Evolutionary conservation across 2,888 invertebrate genomes (phyloP).

Genomic region (Xestia rhomboidea): DNA sequence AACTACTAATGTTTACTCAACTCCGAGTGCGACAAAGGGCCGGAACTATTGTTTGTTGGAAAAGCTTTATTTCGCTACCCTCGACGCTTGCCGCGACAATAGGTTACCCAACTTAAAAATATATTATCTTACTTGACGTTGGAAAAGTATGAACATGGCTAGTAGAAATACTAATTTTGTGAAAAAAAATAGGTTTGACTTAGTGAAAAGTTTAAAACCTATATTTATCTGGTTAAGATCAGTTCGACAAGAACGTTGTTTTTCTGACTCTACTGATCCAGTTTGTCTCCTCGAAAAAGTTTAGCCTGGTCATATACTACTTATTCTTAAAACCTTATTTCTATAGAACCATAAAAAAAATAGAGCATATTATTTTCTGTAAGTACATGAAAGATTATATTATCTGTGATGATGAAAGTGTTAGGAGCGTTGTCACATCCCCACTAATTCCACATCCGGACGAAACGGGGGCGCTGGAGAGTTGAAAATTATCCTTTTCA

Average conservation of each 20-base stretch:
- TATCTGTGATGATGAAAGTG: background rate
- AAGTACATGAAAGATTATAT: no score
- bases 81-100: constrained; percentile 87
- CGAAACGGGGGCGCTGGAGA: constrained; percentile 85
- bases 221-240: background rate
- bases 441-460: constrained; percentile 72
- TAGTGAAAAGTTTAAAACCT: background rate
- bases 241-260: background rate
- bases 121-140: constrained; percentile 84
- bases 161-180: background rate
- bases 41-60: constrained; percentile 91
- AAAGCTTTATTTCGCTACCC: constrained; percentile 90
- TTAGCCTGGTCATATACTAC: background rate
- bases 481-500: constrained; percentile 91
- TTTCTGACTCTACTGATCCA: background rate
- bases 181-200: background rate
- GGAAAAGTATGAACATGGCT: constrained; percentile 71
- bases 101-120: constrained; percentile 91
- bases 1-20: constrained; percentile 90
- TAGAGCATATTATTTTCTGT: background rate
- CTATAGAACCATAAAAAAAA: background rate
- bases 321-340: background rate
- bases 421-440: constrained; percentile 72
- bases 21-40: constrained; percentile 89
- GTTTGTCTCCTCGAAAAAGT: background rate